phyloP scores from a whole-genome alignment of 2,797 vertebrate genomes.

The Carduelis carduelis region DNA sequence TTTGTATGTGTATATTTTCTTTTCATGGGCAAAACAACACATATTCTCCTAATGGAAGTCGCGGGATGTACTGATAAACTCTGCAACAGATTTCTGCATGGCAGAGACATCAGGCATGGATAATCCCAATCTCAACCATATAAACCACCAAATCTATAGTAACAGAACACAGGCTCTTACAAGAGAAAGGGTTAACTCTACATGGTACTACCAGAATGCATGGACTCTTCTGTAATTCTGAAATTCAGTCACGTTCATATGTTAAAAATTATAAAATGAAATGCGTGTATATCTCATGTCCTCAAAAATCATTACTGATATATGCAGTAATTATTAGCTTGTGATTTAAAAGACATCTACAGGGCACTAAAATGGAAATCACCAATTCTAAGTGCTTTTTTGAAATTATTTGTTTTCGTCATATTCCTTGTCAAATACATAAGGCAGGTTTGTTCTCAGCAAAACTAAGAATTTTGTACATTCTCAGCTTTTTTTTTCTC shows the following conservation, averaged over 20 bases:
- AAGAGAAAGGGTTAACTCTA: not conserved
- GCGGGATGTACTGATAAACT: not conserved
- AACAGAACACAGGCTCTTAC: not conserved
- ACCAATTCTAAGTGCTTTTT: conserved; percentile 45
- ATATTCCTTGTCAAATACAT: conserved; percentile 68
- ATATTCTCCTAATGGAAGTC: not conserved
- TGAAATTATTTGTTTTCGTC: conserved; percentile 66
- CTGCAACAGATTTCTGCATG: not conserved
- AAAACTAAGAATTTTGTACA: conserved; percentile 61
- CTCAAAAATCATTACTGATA: conserved; percentile 66
- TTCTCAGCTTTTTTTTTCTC: conserved; percentile 61
- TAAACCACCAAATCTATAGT: not conserved
- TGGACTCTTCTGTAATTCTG: not conserved
- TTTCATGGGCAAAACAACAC: not conserved
- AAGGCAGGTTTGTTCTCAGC: conserved; percentile 66
- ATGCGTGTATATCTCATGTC: conserved; percentile 33
- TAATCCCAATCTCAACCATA: not conserved
- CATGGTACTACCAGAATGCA: conserved; percentile 18
- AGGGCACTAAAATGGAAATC: conserved; percentile 53
- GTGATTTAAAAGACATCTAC: conserved; percentile 65
- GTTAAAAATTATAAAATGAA: conserved; percentile 48
- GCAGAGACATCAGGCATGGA: not conserved
- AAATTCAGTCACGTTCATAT: conserved; percentile 37
- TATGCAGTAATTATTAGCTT: conserved; percentile 37
- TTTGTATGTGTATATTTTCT: not conserved